phyloP scores from a whole-genome alignment of 2,113 vertebrate species.

The Chelonoidis abingdonii region DNA sequence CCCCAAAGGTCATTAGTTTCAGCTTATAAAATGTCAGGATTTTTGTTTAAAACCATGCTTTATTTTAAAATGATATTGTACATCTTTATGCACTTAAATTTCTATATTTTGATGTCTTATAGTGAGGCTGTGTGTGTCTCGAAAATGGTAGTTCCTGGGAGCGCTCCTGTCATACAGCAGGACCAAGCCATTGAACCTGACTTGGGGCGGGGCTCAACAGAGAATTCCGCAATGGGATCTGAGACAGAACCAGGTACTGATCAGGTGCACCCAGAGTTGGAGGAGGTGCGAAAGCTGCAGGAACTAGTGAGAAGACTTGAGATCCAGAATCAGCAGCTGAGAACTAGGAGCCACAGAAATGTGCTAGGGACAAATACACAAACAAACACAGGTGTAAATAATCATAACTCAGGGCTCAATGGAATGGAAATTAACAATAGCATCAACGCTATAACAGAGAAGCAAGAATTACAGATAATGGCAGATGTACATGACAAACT shows the following conservation, averaged over 20 bases:
- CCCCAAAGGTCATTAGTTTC: accelerated
- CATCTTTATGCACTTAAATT: accelerated
- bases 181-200: slow-evolving; percentile 74
- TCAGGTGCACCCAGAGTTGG: slow-evolving; percentile 81
- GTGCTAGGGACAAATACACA: slow-evolving; percentile 55
- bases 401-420: slow-evolving; percentile 51
- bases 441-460: slow-evolving; percentile 45
- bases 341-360: slow-evolving; percentile 76
- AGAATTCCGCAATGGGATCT: slow-evolving; percentile 64
- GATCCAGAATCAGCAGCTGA: slow-evolving; percentile 89
- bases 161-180: slow-evolving; percentile 77
- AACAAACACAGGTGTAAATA: slow-evolving; percentile 39
- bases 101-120: neutral
- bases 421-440: slow-evolving; percentile 69
- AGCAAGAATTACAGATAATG: slow-evolving; percentile 68
- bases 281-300: slow-evolving; percentile 90
- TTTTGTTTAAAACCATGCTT: neutral
- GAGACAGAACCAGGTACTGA: slow-evolving; percentile 63
- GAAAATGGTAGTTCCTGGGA: slow-evolving; percentile 92
- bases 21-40: neutral
- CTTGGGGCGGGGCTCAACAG: slow-evolving; percentile 62
- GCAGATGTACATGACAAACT: slow-evolving; percentile 63
- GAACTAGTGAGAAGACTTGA: slow-evolving; percentile 89
- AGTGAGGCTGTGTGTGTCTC: neutral
- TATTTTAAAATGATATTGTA: accelerated